Percentiles rank a stretch among this genome's conserved stretches.
Conservation (phyloP, 2,888 invertebrate genomes). For the Macrophya alboannulata region DNA sequence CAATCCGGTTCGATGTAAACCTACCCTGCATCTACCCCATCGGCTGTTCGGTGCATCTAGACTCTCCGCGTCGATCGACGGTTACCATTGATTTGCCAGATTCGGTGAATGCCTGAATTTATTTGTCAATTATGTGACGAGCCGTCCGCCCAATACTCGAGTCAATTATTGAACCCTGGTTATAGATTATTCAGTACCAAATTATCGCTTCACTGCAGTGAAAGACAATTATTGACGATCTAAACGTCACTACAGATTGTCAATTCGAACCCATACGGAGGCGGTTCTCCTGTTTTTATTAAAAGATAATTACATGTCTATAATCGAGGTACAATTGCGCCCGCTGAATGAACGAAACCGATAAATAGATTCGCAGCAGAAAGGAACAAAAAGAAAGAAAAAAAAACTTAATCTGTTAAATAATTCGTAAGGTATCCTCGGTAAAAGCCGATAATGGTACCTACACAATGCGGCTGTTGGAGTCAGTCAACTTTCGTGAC, state of each 20-base stretch:
- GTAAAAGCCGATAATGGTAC: slow-evolving; percentile 57
- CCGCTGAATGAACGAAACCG: not conserved
- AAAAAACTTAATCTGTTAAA: slow-evolving; percentile 50
- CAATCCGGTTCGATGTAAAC: slow-evolving; percentile 41
- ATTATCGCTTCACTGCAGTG: not conserved
- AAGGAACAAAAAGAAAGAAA: too few relatives aligned
- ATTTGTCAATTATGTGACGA: slow-evolving; percentile 49
- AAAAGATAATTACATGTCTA: not conserved
- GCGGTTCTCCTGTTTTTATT: not conserved
- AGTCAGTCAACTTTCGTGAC: slow-evolving; percentile 75
- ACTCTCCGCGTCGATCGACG: slow-evolving; percentile 23
- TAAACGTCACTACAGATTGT: not conserved
- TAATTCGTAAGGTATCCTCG: slow-evolving; percentile 51
- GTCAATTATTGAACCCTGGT: slow-evolving; percentile 41
- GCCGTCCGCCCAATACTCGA: slow-evolving; percentile 1
- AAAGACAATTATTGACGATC: slow-evolving; percentile 16
- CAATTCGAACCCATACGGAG: not conserved
- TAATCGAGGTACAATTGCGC: not conserved
- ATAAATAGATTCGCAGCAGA: not conserved
- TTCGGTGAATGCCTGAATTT: slow-evolving; percentile 28
- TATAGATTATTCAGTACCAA: slow-evolving; percentile 32
- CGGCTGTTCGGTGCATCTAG: slow-evolving; percentile 22
- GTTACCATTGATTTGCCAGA: slow-evolving; percentile 36
- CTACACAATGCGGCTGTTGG: slow-evolving; percentile 61
- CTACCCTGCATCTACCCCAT: not conserved